These are phyloP conservation scores for Drosophila mimetica DNA, from an alignment of 2,888 invertebrate species.

Conservation along the genomic window DNA sequence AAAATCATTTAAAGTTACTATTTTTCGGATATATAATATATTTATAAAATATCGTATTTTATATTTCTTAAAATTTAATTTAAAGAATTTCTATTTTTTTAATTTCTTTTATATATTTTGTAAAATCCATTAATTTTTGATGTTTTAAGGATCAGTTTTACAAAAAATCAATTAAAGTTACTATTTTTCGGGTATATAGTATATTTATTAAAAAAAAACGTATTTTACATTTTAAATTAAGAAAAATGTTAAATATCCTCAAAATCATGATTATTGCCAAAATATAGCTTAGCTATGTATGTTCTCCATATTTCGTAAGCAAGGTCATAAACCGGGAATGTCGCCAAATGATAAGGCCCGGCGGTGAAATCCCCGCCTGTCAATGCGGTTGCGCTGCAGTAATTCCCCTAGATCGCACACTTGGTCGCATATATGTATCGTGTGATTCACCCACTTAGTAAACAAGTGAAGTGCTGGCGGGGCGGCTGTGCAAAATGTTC, in stretches of 20 bases:
- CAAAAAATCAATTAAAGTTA: too few species aligned
- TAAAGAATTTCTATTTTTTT: too few species aligned
- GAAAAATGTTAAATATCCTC: background rate
- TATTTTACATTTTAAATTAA: too few species aligned
- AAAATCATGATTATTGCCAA: background rate
- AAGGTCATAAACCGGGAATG: constrained; percentile 36
- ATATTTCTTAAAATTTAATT: background rate
- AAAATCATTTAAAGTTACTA: too few species aligned
- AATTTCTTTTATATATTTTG: background rate
- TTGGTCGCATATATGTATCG: background rate
- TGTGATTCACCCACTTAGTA: constrained; percentile 32
- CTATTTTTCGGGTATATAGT: too few species aligned
- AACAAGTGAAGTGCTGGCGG: background rate
- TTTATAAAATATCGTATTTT: too few species aligned
- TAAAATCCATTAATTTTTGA: too few species aligned
- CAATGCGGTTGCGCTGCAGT: constrained; percentile 30
- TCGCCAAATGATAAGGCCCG: constrained; percentile 33
- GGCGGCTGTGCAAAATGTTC: background rate
- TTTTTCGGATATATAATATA: too few species aligned
- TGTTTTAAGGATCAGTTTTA: too few species aligned
- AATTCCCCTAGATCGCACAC: constrained; percentile 27
- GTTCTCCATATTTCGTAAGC: background rate
- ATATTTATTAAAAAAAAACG: too few species aligned
- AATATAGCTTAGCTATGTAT: background rate
- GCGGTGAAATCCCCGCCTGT: constrained; percentile 13